These are phyloP conservation scores for Mellivora capensis DNA, from an alignment of 2,113 vertebrate genomes.

Conservation along the genomic window DNA sequence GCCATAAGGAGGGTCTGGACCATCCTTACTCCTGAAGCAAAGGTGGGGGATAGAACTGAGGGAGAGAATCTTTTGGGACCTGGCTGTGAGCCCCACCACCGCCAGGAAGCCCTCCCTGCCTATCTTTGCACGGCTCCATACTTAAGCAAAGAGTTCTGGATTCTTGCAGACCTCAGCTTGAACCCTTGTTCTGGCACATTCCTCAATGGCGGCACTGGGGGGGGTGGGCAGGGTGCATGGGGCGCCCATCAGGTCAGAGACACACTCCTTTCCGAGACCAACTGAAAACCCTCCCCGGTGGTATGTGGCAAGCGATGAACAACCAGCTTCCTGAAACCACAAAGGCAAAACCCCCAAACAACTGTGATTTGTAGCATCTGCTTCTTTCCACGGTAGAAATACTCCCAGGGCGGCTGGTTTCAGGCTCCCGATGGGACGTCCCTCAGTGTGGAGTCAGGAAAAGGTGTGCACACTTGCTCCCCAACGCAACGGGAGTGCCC, in stretches of 20 bases:
- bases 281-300: not conserved
- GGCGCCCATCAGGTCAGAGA: not conserved
- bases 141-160: not conserved
- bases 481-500: not conserved
- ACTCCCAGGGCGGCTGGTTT: not conserved
- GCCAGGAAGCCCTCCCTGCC: not conserved
- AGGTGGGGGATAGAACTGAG: not conserved
- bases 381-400: not conserved
- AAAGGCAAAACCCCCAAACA: not conserved
- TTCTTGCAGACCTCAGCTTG: not conserved
- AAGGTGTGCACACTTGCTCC: not conserved
- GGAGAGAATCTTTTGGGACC: not conserved
- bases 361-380: not conserved
- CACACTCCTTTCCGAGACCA: not conserved
- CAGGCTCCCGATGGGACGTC: not conserved
- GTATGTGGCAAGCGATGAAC: not conserved
- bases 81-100: not conserved
- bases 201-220: not conserved
- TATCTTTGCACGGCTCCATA: not conserved
- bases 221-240: not conserved
- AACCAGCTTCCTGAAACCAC: not conserved
- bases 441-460: not conserved
- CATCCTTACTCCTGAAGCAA: not conserved
- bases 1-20: not conserved
- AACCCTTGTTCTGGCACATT: too few relatives aligned